Evolutionary conservation across 1,140 invertebrate species (phyloP), one percentile per base, ranked within the genome.

Genomic region (Lamellibrachia luymesi): DNA sequence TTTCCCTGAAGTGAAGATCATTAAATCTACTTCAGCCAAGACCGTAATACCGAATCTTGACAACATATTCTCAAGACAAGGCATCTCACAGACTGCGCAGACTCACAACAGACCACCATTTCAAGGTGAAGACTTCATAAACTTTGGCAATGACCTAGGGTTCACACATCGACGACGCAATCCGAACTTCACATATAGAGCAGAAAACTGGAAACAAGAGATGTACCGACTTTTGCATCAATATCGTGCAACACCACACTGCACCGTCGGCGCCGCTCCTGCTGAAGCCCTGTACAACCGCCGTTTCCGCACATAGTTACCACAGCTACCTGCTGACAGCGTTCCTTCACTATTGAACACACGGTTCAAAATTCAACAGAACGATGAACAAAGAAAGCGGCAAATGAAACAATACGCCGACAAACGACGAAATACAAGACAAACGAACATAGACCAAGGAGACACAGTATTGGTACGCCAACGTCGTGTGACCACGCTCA

Each of bases 191-290:
- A 25, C n/a, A 51, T 92, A 50, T 5, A n/a, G n/a, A n/a, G n/a
- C n/a, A n/a, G n/a, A n/a, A n/a, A n/a, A n/a, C n/a, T n/a, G n/a
- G n/a, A n/a, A n/a, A n/a, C n/a, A n/a, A n/a, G n/a, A n/a, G n/a
- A n/a, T n/a, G n/a, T n/a, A n/a, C 38, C 38, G 38, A 38, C 1
- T 0, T 38, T 51, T 92, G 38, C 91, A 38, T 25, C 91, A 92
- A 51, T 92, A 92, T 52, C 91, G 91, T 52, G 91, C 91, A 50
- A 92, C 49, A 92, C 91, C 91, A 52, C 91, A 92, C 51, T 50
- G 38, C 38, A 92, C 38, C 38, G 38, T 38, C 38, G 38, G 38
- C 38, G 38, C 1, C 38, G 38, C 38, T 38, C 38, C 1, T 38
- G 38, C 38, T 38, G 38, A 38, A 38, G 38, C 38, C 1, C 38